phyloP scores from a whole-genome alignment of 2,888 invertebrate genomes.

The Shargacucullia verbasci region DNA sequence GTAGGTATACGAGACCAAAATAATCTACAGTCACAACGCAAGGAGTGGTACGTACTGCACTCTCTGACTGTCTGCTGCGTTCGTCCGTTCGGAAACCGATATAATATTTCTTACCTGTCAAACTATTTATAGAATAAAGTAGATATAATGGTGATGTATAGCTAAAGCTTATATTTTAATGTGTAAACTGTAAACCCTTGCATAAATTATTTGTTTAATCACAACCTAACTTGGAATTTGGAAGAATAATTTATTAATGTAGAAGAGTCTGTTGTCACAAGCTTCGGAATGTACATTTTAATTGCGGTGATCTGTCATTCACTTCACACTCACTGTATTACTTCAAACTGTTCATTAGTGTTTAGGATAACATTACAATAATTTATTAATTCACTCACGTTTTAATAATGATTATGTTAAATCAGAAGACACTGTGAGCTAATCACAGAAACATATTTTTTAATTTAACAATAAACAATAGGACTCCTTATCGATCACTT shows the following conservation, averaged over 20 bases:
- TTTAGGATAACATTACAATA: constrained; percentile 13
- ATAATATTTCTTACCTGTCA: constrained; percentile 32
- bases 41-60: constrained; percentile 60
- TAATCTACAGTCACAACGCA: constrained; percentile 40
- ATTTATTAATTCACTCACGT: constrained; percentile 12
- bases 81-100: constrained; percentile 57
- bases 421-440: constrained; percentile 5
- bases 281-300: constrained; percentile 64
- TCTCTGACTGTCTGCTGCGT: constrained; percentile 18
- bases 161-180: neutral
- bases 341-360: constrained; percentile 35
- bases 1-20: constrained; percentile 32
- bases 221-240: too few relatives aligned
- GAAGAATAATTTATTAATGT: neutral
- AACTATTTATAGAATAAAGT: constrained; percentile 19
- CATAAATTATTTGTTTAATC: neutral
- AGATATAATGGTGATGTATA: constrained; percentile 13
- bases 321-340: constrained; percentile 3
- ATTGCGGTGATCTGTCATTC: constrained; percentile 59
- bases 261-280: constrained; percentile 7
- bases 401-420: neutral
- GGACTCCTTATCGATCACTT: constrained; percentile 69
- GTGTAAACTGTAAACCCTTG: too few relatives aligned
- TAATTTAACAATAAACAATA: constrained; percentile 61
- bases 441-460: constrained; percentile 26